Evolutionary conservation across 2,113 vertebrate genomes (phyloP).

Genomic region (Bubo bubo): DNA sequence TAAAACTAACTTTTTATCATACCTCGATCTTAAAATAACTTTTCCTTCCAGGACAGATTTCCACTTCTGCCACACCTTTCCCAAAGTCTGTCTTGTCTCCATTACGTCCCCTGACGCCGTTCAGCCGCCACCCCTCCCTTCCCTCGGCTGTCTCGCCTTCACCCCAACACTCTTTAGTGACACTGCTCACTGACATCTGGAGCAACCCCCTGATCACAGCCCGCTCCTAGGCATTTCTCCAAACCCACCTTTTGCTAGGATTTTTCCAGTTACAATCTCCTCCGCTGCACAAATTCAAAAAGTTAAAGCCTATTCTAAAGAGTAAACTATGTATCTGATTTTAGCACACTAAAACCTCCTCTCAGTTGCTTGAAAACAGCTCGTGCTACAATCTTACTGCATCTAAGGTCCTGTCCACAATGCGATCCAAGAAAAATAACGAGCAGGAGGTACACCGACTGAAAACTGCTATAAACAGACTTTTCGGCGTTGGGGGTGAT

Average conservation of each 20-base stretch:
- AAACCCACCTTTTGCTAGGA: not conserved
- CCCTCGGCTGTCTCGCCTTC: too few relatives aligned
- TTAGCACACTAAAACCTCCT: too few relatives aligned
- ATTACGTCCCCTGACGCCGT: accelerated
- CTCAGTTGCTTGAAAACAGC: not conserved
- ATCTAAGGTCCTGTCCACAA: not conserved
- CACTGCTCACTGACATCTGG: too few relatives aligned
- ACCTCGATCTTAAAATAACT: not conserved
- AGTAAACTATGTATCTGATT: accelerated
- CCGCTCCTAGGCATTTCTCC: not conserved
- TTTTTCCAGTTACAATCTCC: not conserved
- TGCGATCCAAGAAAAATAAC: accelerated
- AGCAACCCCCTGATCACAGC: not conserved
- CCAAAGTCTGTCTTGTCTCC: too few relatives aligned
- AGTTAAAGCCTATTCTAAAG: not conserved
- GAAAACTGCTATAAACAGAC: not conserved
- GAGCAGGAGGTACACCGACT: not conserved
- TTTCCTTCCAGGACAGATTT: not conserved
- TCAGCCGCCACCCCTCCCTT: not conserved
- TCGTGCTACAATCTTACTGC: accelerated
- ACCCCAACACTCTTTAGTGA: not conserved
- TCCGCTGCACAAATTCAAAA: too few relatives aligned
- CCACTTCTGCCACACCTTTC: not conserved
- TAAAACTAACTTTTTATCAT: not conserved
- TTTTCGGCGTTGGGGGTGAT: not conserved